Evolutionary conservation across 2,113 vertebrate genomes (phyloP), one percentile per base, ranked within the genome.

Genomic region (Corythaeola cristata): DNA sequence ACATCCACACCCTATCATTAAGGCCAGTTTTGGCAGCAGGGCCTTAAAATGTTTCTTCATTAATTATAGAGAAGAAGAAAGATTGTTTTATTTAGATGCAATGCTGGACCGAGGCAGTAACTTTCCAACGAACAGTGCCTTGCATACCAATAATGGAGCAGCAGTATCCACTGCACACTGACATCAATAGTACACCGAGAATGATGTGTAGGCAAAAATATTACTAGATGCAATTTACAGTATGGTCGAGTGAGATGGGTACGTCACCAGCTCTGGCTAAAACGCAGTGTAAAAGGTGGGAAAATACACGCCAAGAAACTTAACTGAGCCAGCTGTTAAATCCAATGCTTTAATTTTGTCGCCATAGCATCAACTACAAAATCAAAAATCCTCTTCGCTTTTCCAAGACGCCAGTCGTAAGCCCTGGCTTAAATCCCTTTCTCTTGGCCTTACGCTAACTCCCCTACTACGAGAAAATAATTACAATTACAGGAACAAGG

Each of bases 231-330:
- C 6, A 71, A 88, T 92, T 76, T 84, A 74, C 30, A 63, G 44
- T 19, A 37, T 4, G 26, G 16, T 63, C 66, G 49, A 68, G 37
- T 45, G 50, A 91, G 55, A 76, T 1, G 41, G 30, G 41, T 53
- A 76, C 11, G 73, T 82, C 71, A 60, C 13, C 56, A 41, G 32
- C 44, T 91, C 41, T 8, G 5, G 68, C 17, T 83, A 90, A 89
- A 80, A 86, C 11, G 19, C 23, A 55, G 28, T 1, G 5, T 55
- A 90, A 90, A 88, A 85, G 41, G 68, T 56, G 56, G n/a, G 52
- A 94, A 96, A 90, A 93, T 22, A 55, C n/a, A 75, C 3, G 30
- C 64, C 68, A 95, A 67, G 88, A 93, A 93, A 86, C 41, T 74
- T 88, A 80, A 93, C 91, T 12, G 35, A 62, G 35, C 37, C 33